phyloP scores from a whole-genome alignment of 2,113 vertebrate genomes.

The Nycticebus coucang region DNA sequence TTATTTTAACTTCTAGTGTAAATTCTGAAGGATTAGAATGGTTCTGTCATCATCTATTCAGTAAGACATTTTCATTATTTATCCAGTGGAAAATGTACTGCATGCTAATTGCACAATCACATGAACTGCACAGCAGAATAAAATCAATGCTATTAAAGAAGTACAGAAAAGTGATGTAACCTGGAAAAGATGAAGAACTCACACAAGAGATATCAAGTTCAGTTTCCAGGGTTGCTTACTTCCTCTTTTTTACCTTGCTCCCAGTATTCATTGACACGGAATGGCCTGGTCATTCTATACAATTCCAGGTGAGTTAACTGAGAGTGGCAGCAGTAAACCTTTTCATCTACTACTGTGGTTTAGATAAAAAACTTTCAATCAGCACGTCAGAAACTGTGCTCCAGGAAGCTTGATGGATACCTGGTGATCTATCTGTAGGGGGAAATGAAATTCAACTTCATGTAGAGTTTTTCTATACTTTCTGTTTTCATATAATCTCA shows the following conservation, averaged over 20 bases:
- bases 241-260: neutral
- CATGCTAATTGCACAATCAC: neutral
- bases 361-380: neutral
- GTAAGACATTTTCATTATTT: neutral
- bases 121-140: neutral
- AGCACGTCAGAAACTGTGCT: neutral
- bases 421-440: neutral
- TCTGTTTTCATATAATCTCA: neutral
- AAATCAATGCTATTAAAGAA: neutral
- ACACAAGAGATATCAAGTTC: neutral
- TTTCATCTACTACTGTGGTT: neutral
- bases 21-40: neutral
- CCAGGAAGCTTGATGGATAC: neutral
- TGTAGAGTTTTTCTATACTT: neutral
- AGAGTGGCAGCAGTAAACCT: neutral
- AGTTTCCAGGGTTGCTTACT: neutral
- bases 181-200: neutral
- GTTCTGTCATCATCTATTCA: neutral
- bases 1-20: neutral
- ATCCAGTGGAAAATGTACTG: neutral
- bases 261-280: neutral
- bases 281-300: neutral
- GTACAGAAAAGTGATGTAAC: neutral
- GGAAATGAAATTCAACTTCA: constrained; percentile 48
- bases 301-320: neutral